Percentiles rank a stretch among this genome's conserved stretches.
phyloP scores from a whole-genome alignment of 2,113 vertebrate species.

The Choloepus hoffmanni region DNA sequence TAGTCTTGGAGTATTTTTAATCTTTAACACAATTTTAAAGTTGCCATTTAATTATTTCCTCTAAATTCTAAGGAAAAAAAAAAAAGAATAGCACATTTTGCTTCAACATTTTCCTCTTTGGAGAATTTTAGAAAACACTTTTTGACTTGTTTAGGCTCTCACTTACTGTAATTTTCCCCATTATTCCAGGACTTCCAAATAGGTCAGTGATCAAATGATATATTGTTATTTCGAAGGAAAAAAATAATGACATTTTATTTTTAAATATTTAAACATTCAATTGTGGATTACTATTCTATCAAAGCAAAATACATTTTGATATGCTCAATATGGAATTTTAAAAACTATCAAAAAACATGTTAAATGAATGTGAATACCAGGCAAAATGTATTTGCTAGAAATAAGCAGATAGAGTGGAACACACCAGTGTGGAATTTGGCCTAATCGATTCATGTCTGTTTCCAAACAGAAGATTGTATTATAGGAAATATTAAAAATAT shows the following conservation, averaged over 20 bases:
- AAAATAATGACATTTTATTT: neutral
- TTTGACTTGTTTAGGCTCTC: neutral
- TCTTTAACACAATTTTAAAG: slow-evolving; percentile 33
- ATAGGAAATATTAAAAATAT: neutral
- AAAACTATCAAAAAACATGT: slow-evolving; percentile 16
- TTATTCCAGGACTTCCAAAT: neutral
- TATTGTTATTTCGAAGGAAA: neutral
- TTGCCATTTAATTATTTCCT: neutral
- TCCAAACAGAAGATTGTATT: neutral
- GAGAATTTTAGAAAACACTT: neutral
- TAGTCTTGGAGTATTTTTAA: slow-evolving; percentile 30
- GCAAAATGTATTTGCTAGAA: neutral
- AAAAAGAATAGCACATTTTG: neutral
- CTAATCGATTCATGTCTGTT: neutral
- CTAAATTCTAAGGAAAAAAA: neutral
- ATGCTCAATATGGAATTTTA: neutral
- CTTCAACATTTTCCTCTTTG: neutral
- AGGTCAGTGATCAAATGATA: neutral
- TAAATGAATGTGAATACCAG: neutral
- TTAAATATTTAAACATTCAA: neutral
- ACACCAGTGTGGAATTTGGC: neutral
- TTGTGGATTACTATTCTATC: neutral
- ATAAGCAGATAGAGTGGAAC: neutral
- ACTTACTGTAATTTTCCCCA: neutral
- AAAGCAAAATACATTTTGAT: neutral